A percentile compares a stretch with the other conserved stretches of the same genome.
These are phyloP conservation scores for Parnassius glacialis DNA, from an alignment of 2,888 invertebrate species.

Conservation along the genomic window DNA sequence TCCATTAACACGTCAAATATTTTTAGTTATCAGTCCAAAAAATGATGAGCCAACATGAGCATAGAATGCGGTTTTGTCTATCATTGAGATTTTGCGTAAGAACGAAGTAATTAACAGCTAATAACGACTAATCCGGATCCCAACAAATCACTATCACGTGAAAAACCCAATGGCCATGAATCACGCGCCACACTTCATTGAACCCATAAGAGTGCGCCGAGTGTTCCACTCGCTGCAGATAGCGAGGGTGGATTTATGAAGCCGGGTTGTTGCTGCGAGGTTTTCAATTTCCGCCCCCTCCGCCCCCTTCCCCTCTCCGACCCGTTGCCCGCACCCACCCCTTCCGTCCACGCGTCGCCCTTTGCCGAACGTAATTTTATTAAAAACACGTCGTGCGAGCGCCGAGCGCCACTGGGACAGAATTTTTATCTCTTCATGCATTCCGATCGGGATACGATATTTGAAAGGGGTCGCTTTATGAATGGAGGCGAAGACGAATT, in stretches of 20 bases:
- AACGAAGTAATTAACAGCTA: conserved; percentile 8
- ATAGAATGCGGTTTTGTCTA: too few species aligned
- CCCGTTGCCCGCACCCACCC: conserved; percentile 31
- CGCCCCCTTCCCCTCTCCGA: conserved; percentile 37
- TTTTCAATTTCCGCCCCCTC: conserved; percentile 71
- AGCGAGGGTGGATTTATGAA: conserved; percentile 60
- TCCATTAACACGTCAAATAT: background rate
- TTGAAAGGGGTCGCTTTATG: conserved; percentile 40
- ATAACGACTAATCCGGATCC: conserved; percentile 3
- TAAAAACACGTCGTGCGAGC: conserved; percentile 61
- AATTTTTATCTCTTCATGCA: conserved; percentile 68
- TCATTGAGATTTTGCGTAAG: too few species aligned
- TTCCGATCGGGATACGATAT: conserved; percentile 36
- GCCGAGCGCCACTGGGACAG: conserved; percentile 45
- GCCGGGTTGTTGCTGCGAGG: conserved; percentile 46
- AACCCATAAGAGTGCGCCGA: conserved; percentile 54
- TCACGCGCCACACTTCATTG: conserved; percentile 51
- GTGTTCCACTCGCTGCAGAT: conserved; percentile 43
- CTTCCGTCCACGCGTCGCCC: conserved; percentile 33
- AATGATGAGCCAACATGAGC: too few species aligned
- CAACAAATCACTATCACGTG: conserved; percentile 24
- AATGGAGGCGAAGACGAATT: conserved; percentile 14
- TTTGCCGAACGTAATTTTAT: conserved; percentile 66
- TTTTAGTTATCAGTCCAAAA: too few species aligned
- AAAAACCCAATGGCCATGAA: conserved; percentile 43